These are phyloP conservation scores for Pterophyllum scalare DNA, from an alignment of 2,113 vertebrate genomes.

Conservation along the genomic window DNA sequence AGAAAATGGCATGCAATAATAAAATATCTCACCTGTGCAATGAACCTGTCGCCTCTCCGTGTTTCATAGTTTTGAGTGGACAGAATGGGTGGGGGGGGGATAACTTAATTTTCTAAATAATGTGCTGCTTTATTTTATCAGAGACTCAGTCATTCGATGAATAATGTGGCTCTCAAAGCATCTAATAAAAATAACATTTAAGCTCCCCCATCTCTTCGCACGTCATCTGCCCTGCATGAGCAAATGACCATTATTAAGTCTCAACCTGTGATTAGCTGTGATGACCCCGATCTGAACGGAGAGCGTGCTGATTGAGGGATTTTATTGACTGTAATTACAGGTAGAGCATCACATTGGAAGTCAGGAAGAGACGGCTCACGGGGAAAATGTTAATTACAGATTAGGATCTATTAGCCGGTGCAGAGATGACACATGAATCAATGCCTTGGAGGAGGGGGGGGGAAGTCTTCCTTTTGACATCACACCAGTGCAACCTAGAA, in stretches of 20 bases:
- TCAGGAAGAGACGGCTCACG: constrained; percentile 49
- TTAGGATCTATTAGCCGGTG: constrained; percentile 69
- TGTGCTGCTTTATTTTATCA: neutral
- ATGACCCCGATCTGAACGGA: constrained; percentile 70
- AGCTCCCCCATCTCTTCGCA: constrained; percentile 43
- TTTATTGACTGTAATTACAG: constrained; percentile 75
- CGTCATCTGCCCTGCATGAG: constrained; percentile 68
- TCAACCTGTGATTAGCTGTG: constrained; percentile 60
- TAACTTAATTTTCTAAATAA: constrained; percentile 30
- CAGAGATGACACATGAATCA: constrained; percentile 42
- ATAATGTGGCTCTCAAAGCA: constrained; percentile 28
- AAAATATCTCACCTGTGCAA: constrained; percentile 72
- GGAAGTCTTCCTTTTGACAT: constrained; percentile 22
- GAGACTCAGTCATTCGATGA: neutral
- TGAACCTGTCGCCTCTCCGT: constrained; percentile 13
- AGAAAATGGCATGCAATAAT: constrained; percentile 79
- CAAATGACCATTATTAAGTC: constrained; percentile 66
- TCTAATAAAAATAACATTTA: constrained; percentile 62
- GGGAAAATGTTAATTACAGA: constrained; percentile 72
- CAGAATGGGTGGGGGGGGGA: neutral
- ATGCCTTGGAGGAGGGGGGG: neutral
- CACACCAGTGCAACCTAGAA: constrained; percentile 2
- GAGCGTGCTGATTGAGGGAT: constrained; percentile 45
- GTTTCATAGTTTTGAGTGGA: constrained; percentile 8
- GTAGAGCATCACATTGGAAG: constrained; percentile 66